Conservation (phyloP, 2,888 invertebrate genomes). For the Ophioninae sp. region DNA sequence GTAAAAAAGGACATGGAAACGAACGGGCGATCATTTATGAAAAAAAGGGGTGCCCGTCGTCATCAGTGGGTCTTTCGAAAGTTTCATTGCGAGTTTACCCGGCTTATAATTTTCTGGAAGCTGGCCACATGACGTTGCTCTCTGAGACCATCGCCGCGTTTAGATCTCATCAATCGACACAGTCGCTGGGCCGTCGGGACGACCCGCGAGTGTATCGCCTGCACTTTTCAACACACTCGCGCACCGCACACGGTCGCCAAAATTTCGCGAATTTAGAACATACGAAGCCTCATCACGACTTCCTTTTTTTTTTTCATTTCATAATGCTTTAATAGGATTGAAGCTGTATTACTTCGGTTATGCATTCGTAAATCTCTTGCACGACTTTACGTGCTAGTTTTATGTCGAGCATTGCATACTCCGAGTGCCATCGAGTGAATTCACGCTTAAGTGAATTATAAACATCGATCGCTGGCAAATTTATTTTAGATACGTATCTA, state of each 20-base stretch:
- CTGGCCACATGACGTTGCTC: conserved; percentile 73
- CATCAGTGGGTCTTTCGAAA: conserved; percentile 67
- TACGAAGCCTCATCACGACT: conserved; percentile 21
- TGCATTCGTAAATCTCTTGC: not conserved
- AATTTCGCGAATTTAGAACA: conserved; percentile 52
- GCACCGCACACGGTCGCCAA: conserved; percentile 32
- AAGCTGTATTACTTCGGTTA: not conserved
- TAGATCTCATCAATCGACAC: conserved; percentile 77
- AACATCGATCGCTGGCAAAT: not conserved
- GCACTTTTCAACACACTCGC: conserved; percentile 20
- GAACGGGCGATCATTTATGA: not conserved
- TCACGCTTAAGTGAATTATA: not conserved
- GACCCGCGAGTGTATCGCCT: conserved; percentile 65
- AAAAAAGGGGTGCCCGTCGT: conserved; percentile 48
- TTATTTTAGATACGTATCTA: not conserved
- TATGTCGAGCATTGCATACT: not conserved
- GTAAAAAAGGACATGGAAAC: conserved; percentile 5
- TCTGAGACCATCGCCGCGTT: conserved; percentile 76
- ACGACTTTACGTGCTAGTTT: not conserved
- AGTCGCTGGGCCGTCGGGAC: conserved; percentile 21
- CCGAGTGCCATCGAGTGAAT: not conserved
- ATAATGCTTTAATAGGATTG: not conserved
- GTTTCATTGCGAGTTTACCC: conserved; percentile 66
- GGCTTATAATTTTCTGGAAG: conserved; percentile 76
- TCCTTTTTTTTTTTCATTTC: conserved; percentile 1